Percentiles rank a stretch among this genome's conserved stretches.
phyloP scores from a whole-genome alignment of 2,113 vertebrate species.

The Rostratula benghalensis region DNA sequence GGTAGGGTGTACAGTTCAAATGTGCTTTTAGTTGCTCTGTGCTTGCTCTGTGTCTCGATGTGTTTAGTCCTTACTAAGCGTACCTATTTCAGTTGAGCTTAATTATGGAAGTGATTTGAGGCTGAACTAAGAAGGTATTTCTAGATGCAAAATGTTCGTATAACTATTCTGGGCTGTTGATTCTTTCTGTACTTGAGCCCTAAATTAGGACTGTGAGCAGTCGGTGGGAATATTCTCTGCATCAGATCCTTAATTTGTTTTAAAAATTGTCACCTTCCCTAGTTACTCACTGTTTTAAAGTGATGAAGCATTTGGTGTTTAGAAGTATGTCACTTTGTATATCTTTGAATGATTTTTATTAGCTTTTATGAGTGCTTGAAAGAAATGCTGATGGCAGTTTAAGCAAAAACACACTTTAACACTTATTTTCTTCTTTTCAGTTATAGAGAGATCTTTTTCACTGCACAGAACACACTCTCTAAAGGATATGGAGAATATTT shows the following conservation, averaged over 20 bases:
- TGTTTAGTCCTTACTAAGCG: neutral
- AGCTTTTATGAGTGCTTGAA: neutral
- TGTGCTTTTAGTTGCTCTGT: neutral
- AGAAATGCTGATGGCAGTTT: neutral
- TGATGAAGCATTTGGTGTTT: neutral
- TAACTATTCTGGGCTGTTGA: neutral
- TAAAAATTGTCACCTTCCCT: neutral
- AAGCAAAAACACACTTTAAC: neutral
- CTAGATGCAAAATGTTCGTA: neutral
- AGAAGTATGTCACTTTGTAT: neutral
- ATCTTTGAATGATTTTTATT: neutral
- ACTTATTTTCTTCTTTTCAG: constrained; percentile 75
- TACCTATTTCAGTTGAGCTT: neutral
- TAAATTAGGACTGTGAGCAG: neutral
- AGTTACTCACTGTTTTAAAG: neutral
- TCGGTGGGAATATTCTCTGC: neutral
- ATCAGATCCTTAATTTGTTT: neutral
- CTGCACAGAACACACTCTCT: constrained; percentile 71
- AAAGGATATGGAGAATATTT: constrained; percentile 84
- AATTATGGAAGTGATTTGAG: neutral
- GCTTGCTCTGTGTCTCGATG: neutral
- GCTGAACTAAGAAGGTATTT: neutral
- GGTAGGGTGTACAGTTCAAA: neutral
- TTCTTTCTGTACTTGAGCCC: neutral
- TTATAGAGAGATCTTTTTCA: constrained; percentile 83